Evolutionary conservation across 1,140 invertebrate species (phyloP), one percentile per base, ranked within the genome.

Genomic region (Habropoda laboriosa): DNA sequence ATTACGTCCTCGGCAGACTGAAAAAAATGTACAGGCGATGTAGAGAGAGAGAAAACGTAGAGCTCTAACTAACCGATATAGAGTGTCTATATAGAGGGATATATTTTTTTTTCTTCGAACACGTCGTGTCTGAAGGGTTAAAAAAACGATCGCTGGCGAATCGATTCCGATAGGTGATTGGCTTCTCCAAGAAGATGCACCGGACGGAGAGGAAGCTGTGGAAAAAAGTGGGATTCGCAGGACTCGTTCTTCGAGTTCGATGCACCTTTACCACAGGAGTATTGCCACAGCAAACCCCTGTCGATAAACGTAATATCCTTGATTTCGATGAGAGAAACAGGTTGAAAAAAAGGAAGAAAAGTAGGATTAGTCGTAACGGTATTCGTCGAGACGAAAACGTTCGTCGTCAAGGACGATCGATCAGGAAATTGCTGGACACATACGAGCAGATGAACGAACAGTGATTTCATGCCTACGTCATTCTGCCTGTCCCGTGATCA

Each of bases 231-330:
- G 6, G n/a, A 42, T 27, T 27, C 35, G 61, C 21, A 30, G 32
- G 49, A 70, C 64, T 35, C 18, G 64, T 70, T 38, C 35, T 40
- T 27, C 35, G n/a, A 16, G 67, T 40, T 70, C 49, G 67, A 55
- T n/a, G 42, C 18, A 66, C 42, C 6, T 18, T n/a, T 6, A n/a
- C n/a, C n/a, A n/a, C n/a, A n/a, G n/a, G n/a, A n/a, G n/a, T n/a
- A n/a, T n/a, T n/a, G n/a, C n/a, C n/a, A n/a, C n/a, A n/a, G n/a
- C n/a, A n/a, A n/a, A n/a, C n/a, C n/a, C n/a, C n/a, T n/a, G n/a
- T n/a, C n/a, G n/a, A n/a, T n/a, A n/a, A n/a, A n/a, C n/a, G n/a
- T n/a, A n/a, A n/a, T 51, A 66, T 21, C 32, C 3, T 16, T 18
- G 8, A 12, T 13, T 2, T 42, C 4, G 27, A 12, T 63, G n/a